Conservation (phyloP, 2,113 vertebrate genomes). For the Seriola dumerili region DNA sequence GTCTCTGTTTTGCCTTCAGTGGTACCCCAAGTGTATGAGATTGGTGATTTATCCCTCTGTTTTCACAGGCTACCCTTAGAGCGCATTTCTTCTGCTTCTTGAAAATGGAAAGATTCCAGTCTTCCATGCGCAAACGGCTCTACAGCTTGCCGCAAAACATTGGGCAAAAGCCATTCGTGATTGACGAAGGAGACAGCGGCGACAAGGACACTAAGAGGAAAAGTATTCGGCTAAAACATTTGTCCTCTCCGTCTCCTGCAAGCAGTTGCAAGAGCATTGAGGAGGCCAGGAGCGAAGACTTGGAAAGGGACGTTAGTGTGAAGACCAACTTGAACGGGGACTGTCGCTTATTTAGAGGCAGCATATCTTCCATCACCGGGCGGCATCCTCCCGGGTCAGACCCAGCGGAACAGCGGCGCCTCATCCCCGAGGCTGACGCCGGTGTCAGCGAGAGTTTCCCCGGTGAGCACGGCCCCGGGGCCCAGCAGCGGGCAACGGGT, state of each 20-base stretch:
- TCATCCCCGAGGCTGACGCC: conserved; percentile 91
- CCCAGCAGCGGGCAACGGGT: conserved; percentile 78
- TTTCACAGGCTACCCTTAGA: conserved; percentile 51
- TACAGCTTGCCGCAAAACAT: conserved; percentile 98
- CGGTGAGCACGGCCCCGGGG: conserved; percentile 84
- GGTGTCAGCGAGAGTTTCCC: conserved; percentile 81
- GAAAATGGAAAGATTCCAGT: conserved; percentile 93
- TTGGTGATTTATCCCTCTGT: conserved; percentile 66
- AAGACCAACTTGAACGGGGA: conserved; percentile 96
- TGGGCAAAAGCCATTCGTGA: conserved; percentile 90
- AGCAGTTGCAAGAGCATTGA: conserved; percentile 82
- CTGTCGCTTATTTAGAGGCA: conserved; percentile 93
- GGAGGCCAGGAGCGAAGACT: conserved; percentile 82
- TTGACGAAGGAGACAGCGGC: conserved; percentile 88
- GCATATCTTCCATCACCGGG: conserved; percentile 93
- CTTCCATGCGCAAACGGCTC: conserved; percentile 97
- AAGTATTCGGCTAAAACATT: conserved; percentile 93
- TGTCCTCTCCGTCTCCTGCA: conserved; percentile 86
- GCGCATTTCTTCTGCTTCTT: conserved; percentile 41
- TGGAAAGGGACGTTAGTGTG: conserved; percentile 85
- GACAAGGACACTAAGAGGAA: conserved; percentile 92
- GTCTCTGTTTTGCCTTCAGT: conserved; percentile 67
- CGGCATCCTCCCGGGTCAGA: conserved; percentile 88
- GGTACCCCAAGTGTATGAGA: conserved; percentile 59
- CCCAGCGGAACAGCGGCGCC: conserved; percentile 90